Evolutionary conservation across 2,113 vertebrate genomes (phyloP).

Genomic region (Mus spicilegus): DNA sequence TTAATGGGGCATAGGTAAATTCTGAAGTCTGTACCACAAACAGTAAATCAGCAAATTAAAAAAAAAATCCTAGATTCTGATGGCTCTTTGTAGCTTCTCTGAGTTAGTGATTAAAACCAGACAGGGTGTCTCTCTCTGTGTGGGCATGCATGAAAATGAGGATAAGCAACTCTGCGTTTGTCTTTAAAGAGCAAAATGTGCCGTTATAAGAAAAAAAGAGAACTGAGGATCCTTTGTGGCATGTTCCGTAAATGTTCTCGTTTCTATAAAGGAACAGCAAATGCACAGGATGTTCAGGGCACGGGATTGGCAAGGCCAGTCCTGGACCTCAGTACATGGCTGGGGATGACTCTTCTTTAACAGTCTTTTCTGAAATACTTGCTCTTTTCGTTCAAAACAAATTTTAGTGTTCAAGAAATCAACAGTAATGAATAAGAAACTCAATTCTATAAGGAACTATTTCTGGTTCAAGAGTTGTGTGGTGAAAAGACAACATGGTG

Average conservation of each 20-base stretch:
- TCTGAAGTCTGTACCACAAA: conserved; percentile 45
- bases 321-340: neutral
- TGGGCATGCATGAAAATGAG: conserved; percentile 56
- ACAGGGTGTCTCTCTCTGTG: conserved; percentile 47
- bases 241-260: conserved; percentile 46
- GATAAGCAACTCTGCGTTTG: conserved; percentile 49
- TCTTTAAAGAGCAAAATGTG: conserved; percentile 59
- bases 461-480: neutral
- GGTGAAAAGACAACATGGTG: neutral
- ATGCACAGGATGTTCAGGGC: neutral
- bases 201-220: conserved; percentile 51
- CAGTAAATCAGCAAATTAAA: conserved; percentile 42
- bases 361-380: conserved; percentile 50
- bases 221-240: conserved; percentile 51
- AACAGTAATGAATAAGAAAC: neutral
- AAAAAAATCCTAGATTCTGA: neutral
- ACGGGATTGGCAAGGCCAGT: conserved; percentile 28
- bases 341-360: conserved; percentile 1
- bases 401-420: conserved; percentile 26
- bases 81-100: conserved; percentile 45
- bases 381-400: neutral
- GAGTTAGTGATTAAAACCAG: conserved; percentile 61
- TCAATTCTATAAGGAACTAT: conserved; percentile 1
- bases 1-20: neutral
- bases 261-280: conserved; percentile 56